phyloP scores from a whole-genome alignment of 2,888 invertebrate genomes.

The Euzophera pinguis region DNA sequence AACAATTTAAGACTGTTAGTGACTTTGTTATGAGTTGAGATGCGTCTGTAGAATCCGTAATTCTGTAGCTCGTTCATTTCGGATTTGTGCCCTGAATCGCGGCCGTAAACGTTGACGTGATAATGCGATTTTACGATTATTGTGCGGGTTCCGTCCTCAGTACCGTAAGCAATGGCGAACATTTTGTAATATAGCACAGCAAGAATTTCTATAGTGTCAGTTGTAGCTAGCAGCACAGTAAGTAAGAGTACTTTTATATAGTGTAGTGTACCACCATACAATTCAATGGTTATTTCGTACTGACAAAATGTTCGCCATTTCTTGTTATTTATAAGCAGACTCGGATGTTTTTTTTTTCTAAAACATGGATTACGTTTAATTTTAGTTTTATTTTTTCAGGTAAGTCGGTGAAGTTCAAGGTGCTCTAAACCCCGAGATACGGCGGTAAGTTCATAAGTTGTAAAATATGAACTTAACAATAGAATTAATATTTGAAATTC shows the following conservation, averaged over 20 bases:
- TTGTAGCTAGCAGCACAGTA: not conserved
- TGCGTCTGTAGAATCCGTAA: constrained; percentile 52
- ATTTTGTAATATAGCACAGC: constrained; percentile 33
- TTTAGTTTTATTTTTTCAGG: constrained; percentile 40
- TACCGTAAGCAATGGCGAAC: constrained; percentile 30
- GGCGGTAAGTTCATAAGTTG: constrained; percentile 10
- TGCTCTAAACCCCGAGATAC: not conserved
- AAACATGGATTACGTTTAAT: constrained; percentile 36
- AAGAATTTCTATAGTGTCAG: constrained; percentile 18
- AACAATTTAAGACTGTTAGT: constrained; percentile 71
- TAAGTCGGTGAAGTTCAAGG: constrained; percentile 27
- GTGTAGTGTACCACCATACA: not conserved
- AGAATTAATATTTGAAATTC: constrained; percentile 9
- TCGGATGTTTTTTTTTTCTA: constrained; percentile 13
- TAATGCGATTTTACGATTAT: constrained; percentile 48
- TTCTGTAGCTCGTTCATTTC: constrained; percentile 43
- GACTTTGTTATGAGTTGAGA: constrained; percentile 60
- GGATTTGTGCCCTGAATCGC: constrained; percentile 45
- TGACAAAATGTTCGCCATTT: not conserved
- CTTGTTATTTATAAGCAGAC: constrained; percentile 1
- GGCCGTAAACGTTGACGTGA: constrained; percentile 40
- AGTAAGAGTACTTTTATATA: not conserved
- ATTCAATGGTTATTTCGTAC: no score
- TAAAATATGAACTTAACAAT: constrained; percentile 17
- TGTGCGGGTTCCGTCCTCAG: constrained; percentile 22